Evolutionary conservation across 2,888 invertebrate species (phyloP).

Genomic region (Eledone cirrhosa): DNA sequence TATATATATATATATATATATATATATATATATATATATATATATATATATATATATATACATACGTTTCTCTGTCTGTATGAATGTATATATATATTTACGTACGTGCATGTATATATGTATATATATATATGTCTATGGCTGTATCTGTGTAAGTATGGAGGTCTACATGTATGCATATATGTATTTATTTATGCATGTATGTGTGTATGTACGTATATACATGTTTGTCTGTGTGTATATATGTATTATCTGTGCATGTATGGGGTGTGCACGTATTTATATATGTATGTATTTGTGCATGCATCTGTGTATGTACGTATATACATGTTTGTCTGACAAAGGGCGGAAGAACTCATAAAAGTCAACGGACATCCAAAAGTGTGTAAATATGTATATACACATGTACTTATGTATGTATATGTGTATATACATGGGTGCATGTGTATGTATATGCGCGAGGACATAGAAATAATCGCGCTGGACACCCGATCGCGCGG

Average conservation of each 20-base stretch:
- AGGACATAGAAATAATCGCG: no score
- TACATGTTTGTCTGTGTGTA: not conserved
- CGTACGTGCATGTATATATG: not conserved
- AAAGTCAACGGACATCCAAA: no score
- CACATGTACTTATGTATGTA: no score
- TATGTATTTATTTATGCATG: not conserved
- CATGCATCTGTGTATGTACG: not conserved
- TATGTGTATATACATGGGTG: no score
- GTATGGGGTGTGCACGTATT: not conserved
- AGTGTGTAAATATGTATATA: not conserved
- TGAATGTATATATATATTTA: not conserved
- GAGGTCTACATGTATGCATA: not conserved
- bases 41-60: not conserved
- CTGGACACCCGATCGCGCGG: not conserved
- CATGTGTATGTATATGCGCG: no score
- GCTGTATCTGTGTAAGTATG: not conserved
- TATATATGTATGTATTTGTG: not conserved
- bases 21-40: not conserved
- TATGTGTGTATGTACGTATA: no score
- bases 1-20: not conserved
- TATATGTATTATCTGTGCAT: not conserved
- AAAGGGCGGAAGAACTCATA: no score
- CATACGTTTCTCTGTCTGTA: not conserved
- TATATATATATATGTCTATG: not conserved
- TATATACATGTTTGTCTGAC: no score